phyloP scores from a whole-genome alignment of 2,888 invertebrate species.

The Tupiocoris notatus region DNA sequence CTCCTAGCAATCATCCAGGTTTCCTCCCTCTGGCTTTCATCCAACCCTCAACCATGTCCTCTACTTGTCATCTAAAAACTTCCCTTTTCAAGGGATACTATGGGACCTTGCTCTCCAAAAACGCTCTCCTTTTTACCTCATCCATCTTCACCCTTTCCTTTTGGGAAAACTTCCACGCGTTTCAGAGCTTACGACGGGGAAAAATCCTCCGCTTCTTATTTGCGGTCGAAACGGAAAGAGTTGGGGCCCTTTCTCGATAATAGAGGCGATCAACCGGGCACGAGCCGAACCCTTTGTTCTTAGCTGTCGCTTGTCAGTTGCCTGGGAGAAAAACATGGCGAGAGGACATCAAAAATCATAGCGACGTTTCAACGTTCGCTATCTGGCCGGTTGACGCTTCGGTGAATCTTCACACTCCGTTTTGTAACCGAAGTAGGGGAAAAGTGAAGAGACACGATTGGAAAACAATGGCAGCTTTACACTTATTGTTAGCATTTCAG shows the following conservation, averaged over 20 bases:
- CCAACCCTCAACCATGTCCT: not conserved
- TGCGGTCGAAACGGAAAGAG: not conserved
- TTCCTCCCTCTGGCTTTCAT: not conserved
- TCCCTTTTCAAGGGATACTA: not conserved
- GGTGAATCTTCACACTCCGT: not conserved
- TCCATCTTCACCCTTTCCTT: slow-evolving; percentile 3
- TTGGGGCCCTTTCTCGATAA: not conserved
- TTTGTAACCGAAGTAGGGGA: not conserved
- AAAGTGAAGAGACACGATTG: not conserved
- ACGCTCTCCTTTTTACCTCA: not conserved
- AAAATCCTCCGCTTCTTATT: not conserved
- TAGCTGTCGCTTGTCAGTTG: not conserved
- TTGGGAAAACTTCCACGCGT: not conserved
- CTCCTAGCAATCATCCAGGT: slow-evolving; percentile 14
- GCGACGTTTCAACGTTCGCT: not conserved
- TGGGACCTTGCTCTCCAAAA: not conserved
- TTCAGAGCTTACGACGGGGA: not conserved
- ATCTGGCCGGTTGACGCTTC: slow-evolving; percentile 1
- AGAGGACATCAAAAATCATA: not conserved
- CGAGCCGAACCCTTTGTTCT: not conserved
- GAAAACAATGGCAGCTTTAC: not conserved
- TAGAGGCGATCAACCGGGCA: not conserved
- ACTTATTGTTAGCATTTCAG: not conserved
- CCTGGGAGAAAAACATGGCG: not conserved
- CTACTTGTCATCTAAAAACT: not conserved